Base-by-base conservation (phyloP, 1,140 invertebrate species). In the Cheumatopsyche charites region DNA sequence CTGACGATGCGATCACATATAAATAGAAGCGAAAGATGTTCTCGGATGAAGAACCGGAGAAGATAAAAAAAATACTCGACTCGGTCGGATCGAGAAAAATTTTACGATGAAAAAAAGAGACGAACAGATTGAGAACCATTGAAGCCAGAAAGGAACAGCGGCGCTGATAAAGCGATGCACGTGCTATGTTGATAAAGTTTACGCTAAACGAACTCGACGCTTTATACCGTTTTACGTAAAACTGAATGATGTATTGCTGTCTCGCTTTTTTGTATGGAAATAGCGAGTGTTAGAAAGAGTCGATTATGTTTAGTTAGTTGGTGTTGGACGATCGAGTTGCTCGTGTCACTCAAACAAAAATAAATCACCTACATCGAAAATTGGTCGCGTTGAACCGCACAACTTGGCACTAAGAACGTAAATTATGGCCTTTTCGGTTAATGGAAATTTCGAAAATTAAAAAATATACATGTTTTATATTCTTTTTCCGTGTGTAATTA, bases 321-420 rank as follows among this genome's bases (percentile, higher is more conserved):
- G 45, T n/a, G 3, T 19, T n/a, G 13, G 26, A 4, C 23, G 23
- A 21, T 36, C 29, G 29, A 63, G 62, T 26, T 63, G 62, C 62
- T 13, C 41, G 62, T 63, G 62, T 63, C 62, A 63, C 62, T 63
- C 41, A 63, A 42, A 63, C 62, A 63, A 63, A 63, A 63, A 63
- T 63, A 63, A 63, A 63, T 63, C 55, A 58, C 55, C 55, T 63
- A 63, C 41, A 63, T 63, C 41, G 62, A 43, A 63, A 63, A 63
- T 63, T 63, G 62, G 62, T 63, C 41, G 55, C 55, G 55, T 58
- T 58, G 29, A 36, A 58, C 55, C 55, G 21, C 55, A 17, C 17
- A 58, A 58, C 55, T 58, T 58, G 21, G 55, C 55, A 25, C 23
- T 58, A 58, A 58, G 55, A 17, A 17, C 23, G 21, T 58, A 58